Percentiles rank a stretch among this genome's conserved stretches.
phyloP scores from a whole-genome alignment of 2,113 vertebrate genomes.

The Coreoperca whiteheadi region DNA sequence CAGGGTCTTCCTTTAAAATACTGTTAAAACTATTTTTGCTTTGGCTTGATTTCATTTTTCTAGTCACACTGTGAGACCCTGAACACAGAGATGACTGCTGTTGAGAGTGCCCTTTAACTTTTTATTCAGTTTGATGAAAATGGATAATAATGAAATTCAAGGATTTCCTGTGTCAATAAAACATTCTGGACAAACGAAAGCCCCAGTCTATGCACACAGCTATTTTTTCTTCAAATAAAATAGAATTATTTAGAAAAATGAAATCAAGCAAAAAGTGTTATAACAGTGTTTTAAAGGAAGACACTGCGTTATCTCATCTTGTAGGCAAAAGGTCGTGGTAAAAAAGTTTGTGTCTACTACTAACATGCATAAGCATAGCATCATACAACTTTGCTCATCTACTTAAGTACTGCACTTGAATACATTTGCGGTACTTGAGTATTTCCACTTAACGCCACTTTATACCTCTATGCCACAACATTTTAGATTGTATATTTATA shows the following conservation, averaged over 20 bases:
- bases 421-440: no score
- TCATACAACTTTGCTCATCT: background rate
- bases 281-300: background rate
- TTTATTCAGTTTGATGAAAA: constrained; percentile 1
- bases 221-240: constrained; percentile 25
- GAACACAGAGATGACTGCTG: background rate
- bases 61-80: background rate
- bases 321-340: background rate
- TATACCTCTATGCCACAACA: no score
- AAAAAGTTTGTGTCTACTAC: no score
- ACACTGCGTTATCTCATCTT: background rate
- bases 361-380: background rate
- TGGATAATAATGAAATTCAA: background rate
- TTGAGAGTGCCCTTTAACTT: constrained; percentile 9
- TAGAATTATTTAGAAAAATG: background rate
- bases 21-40: background rate
- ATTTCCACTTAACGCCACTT: no score
- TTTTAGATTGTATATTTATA: no score
- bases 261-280: background rate
- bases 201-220: accelerated
- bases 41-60: background rate
- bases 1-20: background rate
- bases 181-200: background rate
- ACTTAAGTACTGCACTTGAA: no score
- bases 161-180: background rate